Evolutionary conservation across 2,888 invertebrate genomes (phyloP), one percentile per base, ranked within the genome.

Genomic region (Chouioia cunea): DNA sequence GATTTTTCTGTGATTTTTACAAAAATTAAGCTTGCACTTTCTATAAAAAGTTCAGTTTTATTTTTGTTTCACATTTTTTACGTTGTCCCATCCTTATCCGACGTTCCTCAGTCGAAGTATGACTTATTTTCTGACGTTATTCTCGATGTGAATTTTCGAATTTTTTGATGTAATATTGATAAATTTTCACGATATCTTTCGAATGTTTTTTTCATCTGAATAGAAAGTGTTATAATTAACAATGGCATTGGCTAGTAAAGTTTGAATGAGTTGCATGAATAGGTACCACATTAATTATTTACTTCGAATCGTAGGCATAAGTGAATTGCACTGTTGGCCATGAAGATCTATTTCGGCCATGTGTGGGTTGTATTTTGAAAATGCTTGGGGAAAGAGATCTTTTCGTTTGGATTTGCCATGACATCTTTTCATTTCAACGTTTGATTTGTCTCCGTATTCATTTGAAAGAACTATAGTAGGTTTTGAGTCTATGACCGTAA

Each of bases 281-380:
- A 71, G 36, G 48, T 59, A 59, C 67, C 59, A 67, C 2, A 67
- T 65, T 62, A 65, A 71, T 20, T 65, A 65, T 62, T 71, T 65
- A 18, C 70, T 47, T 54, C 65, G 56, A 36, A 67, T 67, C 2
- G 58, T 18, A 23, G 71, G 57, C 50, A 63, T 48, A n/a, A 63
- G 3, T 50, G 57, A 16, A 36, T 71, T 66, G 52, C 59, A 50
- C n/a, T 67, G 72, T 60, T 70, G n/a, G n/a, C n/a, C n/a, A n/a
- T n/a, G n/a, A n/a, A n/a, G 70, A 47, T 65, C 65, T 10, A 70
- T 60, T 23, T 56, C 59, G 27, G 64, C 47, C 59, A 65, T 70
- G 52, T 53, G 2, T 54, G 16, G 20, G 44, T 70, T 70, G 44
- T 70, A 69, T 1, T 6, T 54, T 2, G 59, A 58, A 59, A 70